Evolutionary conservation across 2,797 vertebrate genomes (phyloP).

Genomic region (Anabacerthia variegaticeps): DNA sequence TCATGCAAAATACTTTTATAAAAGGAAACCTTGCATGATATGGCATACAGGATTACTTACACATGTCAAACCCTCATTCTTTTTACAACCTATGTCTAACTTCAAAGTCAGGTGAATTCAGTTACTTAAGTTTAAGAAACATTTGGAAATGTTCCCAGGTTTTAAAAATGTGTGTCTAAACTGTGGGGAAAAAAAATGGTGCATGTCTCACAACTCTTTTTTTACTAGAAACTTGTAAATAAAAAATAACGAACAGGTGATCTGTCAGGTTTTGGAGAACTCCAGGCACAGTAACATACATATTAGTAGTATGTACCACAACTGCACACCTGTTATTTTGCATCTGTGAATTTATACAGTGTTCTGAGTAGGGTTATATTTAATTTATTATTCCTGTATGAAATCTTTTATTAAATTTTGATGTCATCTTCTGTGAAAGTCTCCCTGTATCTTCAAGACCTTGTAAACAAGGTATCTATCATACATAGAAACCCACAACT

Average conservation of each 20-base stretch:
- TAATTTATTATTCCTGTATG: not conserved
- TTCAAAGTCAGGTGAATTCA: not conserved
- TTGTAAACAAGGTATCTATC: not conserved
- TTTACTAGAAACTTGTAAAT: not conserved
- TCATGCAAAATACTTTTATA: not conserved
- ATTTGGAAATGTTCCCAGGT: not conserved
- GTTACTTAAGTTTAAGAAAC: not conserved
- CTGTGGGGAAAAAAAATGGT: not conserved
- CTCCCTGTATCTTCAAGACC: not conserved
- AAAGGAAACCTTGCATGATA: not conserved
- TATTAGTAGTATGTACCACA: not conserved
- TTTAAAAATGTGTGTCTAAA: not conserved
- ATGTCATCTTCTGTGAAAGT: not conserved
- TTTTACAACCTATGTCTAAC: not conserved
- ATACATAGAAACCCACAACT: not conserved
- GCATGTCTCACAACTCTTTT: not conserved
- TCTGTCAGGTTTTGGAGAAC: not conserved
- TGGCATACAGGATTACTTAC: not conserved
- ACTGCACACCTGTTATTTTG: not conserved
- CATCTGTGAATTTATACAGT: not conserved
- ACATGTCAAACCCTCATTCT: not conserved
- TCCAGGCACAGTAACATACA: not conserved
- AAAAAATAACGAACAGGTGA: not conserved
- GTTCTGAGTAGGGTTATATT: not conserved
- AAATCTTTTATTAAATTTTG: not conserved